A percentile compares a stretch with the other conserved stretches of the same genome.
Evolutionary conservation across 2,797 vertebrate species (phyloP).

Genomic region (Knipowitschia caucasica): DNA sequence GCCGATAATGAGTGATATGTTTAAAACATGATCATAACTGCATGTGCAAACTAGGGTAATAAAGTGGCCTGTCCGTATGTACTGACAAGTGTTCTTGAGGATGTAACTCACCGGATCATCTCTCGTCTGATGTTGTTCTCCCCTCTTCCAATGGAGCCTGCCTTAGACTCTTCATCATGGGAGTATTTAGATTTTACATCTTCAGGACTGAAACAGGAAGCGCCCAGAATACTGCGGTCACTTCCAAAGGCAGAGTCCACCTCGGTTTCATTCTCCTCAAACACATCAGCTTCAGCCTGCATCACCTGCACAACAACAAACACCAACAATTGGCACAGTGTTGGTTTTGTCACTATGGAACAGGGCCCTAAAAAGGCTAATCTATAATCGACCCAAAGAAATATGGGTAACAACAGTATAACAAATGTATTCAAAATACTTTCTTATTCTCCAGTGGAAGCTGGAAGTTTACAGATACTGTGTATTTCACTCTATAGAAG

Average conservation of each 20-base stretch:
- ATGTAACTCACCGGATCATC: conserved; percentile 4
- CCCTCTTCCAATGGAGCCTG: conserved; percentile 70
- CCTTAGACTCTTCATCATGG: conserved; percentile 54
- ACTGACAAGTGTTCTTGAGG: background rate
- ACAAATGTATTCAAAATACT: too few species aligned
- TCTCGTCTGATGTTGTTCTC: conserved; percentile 59
- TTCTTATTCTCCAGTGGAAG: too few species aligned
- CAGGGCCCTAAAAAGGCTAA: too few species aligned
- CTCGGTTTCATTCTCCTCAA: conserved; percentile 65
- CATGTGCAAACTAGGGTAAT: background rate
- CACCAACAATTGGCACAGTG: background rate
- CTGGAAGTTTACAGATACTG: too few species aligned
- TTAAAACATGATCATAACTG: background rate
- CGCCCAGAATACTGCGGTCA: conserved; percentile 78
- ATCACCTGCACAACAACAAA: conserved; percentile 49
- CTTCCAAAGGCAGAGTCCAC: conserved; percentile 87
- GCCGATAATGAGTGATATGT: background rate
- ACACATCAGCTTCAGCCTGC: conserved; percentile 61
- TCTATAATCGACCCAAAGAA: too few species aligned
- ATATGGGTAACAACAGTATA: too few species aligned
- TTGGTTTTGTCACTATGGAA: too few species aligned
- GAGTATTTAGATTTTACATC: conserved; percentile 39
- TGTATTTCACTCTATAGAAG: too few species aligned
- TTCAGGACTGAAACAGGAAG: conserved; percentile 44
- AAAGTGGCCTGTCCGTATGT: background rate